Evolutionary conservation across 2,113 vertebrate species (phyloP).

Genomic region (Pitta sordida): DNA sequence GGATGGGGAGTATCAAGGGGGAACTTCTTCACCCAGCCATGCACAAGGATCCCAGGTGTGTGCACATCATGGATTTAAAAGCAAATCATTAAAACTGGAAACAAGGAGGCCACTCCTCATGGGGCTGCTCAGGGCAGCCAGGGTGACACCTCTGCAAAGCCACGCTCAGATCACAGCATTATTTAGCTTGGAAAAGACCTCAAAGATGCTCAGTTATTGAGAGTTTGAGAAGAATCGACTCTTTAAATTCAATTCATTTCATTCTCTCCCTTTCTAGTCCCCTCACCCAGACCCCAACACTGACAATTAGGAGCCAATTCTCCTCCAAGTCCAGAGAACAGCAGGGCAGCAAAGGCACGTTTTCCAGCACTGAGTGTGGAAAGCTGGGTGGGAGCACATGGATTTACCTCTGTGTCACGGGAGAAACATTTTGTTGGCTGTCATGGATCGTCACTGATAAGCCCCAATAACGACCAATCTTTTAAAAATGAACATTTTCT

Average conservation of each 20-base stretch:
- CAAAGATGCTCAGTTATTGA: rapidly evolving
- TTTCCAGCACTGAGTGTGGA: background rate
- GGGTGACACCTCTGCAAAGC: background rate
- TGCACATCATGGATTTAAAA: background rate
- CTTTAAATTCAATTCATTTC: background rate
- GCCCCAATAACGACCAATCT: background rate
- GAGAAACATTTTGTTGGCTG: background rate
- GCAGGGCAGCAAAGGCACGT: background rate
- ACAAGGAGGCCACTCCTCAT: background rate
- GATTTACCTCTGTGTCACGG: background rate
- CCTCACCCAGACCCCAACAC: background rate
- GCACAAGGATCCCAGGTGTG: background rate
- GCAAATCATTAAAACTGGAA: background rate
- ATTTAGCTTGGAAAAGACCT: background rate
- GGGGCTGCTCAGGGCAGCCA: background rate
- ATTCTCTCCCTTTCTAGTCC: background rate
- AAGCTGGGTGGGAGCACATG: background rate
- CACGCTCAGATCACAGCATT: background rate
- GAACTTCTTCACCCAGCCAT: background rate
- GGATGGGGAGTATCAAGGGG: background rate
- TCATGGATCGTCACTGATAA: background rate
- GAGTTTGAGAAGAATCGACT: background rate
- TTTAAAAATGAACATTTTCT: background rate
- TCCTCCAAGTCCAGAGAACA: background rate
- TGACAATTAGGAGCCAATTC: background rate